phyloP scores from a whole-genome alignment of 2,797 vertebrate genomes.

The Morelia viridis region DNA sequence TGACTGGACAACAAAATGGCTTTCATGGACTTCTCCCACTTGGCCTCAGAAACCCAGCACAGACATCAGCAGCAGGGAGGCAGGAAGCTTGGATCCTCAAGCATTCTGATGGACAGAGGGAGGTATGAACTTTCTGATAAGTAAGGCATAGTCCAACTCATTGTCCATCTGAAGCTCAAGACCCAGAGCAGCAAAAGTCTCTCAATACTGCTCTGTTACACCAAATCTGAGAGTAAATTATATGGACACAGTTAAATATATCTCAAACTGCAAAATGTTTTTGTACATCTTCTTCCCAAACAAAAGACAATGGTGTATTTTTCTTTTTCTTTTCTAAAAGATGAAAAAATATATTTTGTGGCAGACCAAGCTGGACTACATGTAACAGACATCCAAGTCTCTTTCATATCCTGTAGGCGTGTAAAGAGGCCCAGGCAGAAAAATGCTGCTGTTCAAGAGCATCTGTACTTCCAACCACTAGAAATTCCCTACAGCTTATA shows the following conservation, averaged over 20 bases:
- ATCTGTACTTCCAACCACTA: background rate
- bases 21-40: no score
- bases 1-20: no score
- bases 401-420: background rate
- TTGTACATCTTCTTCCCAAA: background rate
- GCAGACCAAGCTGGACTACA: background rate
- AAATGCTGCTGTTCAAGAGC: background rate
- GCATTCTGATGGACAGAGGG: no score
- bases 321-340: background rate
- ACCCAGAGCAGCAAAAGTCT: no score
- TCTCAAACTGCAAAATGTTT: background rate
- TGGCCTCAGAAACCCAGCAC: no score
- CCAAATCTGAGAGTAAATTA: background rate
- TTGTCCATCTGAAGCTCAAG: no score
- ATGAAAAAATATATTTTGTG: background rate
- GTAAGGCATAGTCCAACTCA: no score
- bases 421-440: background rate
- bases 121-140: no score
- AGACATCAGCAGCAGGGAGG: no score
- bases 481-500: background rate
- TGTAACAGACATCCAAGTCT: background rate
- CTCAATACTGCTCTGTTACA: background rate
- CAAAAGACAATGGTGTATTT: background rate
- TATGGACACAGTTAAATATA: background rate
- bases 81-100: no score